A percentile compares a stretch with the other conserved stretches of the same genome.
These are phyloP conservation scores for Leptodirus hochenwartii DNA, from an alignment of 2,888 invertebrate genomes.

Conservation along the genomic window DNA sequence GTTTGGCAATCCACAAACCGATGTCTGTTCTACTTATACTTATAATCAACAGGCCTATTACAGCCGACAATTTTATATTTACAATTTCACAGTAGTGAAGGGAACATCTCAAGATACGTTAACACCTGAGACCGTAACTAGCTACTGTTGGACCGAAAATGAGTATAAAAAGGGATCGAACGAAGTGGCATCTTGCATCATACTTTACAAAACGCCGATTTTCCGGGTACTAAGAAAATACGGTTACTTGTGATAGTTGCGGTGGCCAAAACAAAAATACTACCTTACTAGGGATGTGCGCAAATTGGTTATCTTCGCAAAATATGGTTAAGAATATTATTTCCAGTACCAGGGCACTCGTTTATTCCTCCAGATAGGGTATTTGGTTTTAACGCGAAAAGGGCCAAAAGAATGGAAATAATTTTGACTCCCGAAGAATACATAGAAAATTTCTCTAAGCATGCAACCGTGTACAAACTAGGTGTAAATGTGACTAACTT, in stretches of 20 bases:
- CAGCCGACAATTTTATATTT: too few relatives aligned
- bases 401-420: background rate
- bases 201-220: background rate
- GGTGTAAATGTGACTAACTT: background rate
- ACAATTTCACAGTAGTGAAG: too few relatives aligned
- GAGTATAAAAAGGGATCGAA: background rate
- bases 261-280: constrained; percentile 1
- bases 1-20: constrained; percentile 9
- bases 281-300: background rate
- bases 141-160: constrained; percentile 1
- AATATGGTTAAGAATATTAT: background rate
- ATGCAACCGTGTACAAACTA: background rate
- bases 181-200: too few relatives aligned
- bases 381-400: background rate
- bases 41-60: too few relatives aligned
- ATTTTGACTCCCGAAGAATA: background rate
- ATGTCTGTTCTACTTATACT: constrained; percentile 1
- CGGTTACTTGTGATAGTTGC: background rate
- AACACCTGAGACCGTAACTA: background rate
- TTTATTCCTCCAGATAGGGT: constrained; percentile 1
- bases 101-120: background rate
- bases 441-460: background rate
- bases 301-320: background rate
- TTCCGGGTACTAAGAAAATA: background rate
- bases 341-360: background rate